Evolutionary conservation across 2,888 invertebrate species (phyloP).

Genomic region (Apamea sordens): DNA sequence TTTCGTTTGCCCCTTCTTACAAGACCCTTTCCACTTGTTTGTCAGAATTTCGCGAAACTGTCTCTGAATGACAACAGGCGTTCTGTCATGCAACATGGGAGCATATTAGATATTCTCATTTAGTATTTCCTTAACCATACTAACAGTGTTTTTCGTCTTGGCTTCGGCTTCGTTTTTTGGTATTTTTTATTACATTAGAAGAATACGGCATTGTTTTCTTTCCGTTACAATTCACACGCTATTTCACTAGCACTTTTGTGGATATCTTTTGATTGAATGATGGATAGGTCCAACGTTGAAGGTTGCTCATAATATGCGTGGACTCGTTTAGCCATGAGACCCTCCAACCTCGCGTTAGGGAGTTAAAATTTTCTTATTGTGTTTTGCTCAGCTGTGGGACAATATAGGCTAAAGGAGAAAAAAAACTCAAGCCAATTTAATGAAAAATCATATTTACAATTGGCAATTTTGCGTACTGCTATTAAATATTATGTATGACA

Average conservation of each 20-base stretch:
- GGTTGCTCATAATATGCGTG: neutral
- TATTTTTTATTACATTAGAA: neutral
- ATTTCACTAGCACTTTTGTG: too few species aligned
- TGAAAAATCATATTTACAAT: neutral
- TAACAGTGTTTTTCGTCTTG: neutral
- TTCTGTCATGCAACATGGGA: neutral
- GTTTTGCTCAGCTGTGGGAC: neutral
- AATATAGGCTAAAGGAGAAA: too few species aligned
- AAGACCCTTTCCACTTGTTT: neutral
- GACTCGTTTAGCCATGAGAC: neutral
- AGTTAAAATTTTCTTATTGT: neutral
- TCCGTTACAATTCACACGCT: neutral
- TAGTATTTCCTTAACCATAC: neutral
- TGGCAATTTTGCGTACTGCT: neutral
- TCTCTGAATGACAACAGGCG: neutral
- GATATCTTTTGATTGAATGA: neutral
- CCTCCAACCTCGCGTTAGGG: neutral
- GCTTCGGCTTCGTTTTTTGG: neutral
- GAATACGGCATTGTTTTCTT: neutral
- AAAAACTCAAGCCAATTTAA: neutral
- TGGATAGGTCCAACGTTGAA: neutral
- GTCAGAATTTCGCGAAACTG: conserved; percentile 1
- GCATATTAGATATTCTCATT: neutral
- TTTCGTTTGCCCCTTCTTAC: conserved; percentile 9
- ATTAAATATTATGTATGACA: conserved; percentile 9